phyloP scores from a whole-genome alignment of 1,140 invertebrate genomes.

The Heterodera carotae region DNA sequence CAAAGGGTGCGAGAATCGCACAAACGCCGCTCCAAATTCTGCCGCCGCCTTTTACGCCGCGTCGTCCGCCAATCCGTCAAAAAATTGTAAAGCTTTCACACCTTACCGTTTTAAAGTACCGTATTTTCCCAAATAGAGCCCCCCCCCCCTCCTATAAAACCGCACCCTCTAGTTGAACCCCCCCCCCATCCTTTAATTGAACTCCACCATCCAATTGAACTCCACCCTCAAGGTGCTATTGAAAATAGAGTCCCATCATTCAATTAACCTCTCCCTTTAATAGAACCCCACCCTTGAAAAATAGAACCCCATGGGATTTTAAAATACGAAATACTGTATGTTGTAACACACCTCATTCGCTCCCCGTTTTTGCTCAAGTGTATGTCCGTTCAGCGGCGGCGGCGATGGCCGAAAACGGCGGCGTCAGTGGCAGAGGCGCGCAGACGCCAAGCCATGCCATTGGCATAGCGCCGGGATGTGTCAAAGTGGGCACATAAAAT shows the following conservation, averaged over 20 bases:
- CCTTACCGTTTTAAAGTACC: background rate
- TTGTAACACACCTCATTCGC: too few species aligned
- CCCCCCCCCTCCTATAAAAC: too few species aligned
- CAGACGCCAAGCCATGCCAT: conserved; percentile 4
- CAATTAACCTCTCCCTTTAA: too few species aligned
- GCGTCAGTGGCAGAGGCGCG: conserved; percentile 12
- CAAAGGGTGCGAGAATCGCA: conserved; percentile 51
- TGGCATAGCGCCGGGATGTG: conserved; percentile 10
- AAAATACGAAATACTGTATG: too few species aligned
- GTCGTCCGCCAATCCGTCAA: background rate
- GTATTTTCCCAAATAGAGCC: background rate
- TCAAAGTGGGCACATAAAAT: background rate
- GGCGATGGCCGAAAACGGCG: conserved; percentile 14
- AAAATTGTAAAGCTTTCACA: background rate
- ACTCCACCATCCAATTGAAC: too few species aligned
- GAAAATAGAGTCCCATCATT: too few species aligned
- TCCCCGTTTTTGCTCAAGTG: conserved; percentile 8
- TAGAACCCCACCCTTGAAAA: too few species aligned
- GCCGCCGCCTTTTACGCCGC: background rate
- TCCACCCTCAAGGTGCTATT: too few species aligned
- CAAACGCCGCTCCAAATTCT: background rate
- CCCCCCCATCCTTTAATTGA: too few species aligned
- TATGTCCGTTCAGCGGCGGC: conserved; percentile 33
- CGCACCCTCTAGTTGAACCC: too few species aligned
- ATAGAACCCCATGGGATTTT: too few species aligned